Evolutionary conservation across 2,888 invertebrate genomes (phyloP), one percentile per base, ranked within the genome.

Genomic region (Hirtodrosophila duncani): DNA sequence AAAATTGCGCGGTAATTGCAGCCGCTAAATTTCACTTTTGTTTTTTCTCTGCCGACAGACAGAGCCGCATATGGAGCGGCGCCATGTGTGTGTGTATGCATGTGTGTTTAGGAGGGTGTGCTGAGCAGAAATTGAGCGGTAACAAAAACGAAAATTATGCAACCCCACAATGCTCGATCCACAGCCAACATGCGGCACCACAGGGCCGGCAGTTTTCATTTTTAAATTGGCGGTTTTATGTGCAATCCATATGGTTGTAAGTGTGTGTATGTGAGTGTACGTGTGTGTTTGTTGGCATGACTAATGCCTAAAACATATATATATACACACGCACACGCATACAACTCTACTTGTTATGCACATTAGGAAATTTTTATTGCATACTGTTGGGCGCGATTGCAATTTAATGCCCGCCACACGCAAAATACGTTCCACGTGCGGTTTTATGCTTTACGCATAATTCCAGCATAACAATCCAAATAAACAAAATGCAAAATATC

Each of bases 161-260:
- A 68, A 68, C 18, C 26, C 8, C 23, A 13, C 9, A 2, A 10
- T 29, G 13, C 31, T 23, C 30, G 7, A 11, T 4, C 7, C 33
- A 3, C 37, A 27, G 10, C 14, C 11, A n/a, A 11, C 24, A 26
- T 13, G 24, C 18, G 27, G 43, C 55, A 23, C 38, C 37, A 50
- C 55, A 52, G 55, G 68, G 65, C 58, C 58, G 59, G 75, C 79
- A 75, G 75, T 75, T 79, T 78, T 72, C 72, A 70, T 67, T 77
- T 80, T 81, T 63, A 82, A 78, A 82, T 82, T 81, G 72, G 80
- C 72, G 78, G 75, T 81, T 82, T 81, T 78, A 80, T 82, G 68
- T 81, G 77, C 79, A 64, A 67, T 65, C 67, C 33, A 53, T 53
- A 60, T 62, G 52, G 33, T 42, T 36, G 34, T 42, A 45, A 24